phyloP scores from a whole-genome alignment of 1,140 invertebrate species.

The Drosophila suzukii region DNA sequence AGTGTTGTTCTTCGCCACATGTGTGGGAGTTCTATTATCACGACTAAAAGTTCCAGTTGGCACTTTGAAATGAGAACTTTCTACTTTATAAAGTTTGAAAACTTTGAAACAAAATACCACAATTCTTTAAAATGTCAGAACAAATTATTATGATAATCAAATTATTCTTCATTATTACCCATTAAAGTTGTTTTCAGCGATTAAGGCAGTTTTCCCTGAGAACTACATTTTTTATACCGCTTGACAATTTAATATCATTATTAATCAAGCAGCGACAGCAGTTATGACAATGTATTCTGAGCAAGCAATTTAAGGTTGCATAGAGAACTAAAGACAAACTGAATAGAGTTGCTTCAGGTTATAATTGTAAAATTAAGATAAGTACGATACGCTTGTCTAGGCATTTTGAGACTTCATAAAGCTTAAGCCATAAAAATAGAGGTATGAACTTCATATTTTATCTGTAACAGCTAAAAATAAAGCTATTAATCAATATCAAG shows the following conservation, averaged over 20 bases:
- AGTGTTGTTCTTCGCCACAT: not conserved
- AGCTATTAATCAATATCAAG: no score
- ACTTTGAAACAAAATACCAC: no score
- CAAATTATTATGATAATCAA: slow-evolving; percentile 2
- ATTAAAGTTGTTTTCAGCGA: slow-evolving; percentile 9
- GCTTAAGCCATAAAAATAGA: not conserved
- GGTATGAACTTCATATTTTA: not conserved
- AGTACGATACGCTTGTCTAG: not conserved
- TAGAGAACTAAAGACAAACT: not conserved
- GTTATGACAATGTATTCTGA: slow-evolving; percentile 11
- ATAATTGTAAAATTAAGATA: not conserved
- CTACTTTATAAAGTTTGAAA: not conserved
- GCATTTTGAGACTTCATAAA: not conserved
- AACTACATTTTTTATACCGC: slow-evolving; percentile 10
- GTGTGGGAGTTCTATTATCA: slow-evolving; percentile 2
- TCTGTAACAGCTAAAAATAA: no score
- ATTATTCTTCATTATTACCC: slow-evolving; percentile 8
- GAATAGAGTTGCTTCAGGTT: not conserved
- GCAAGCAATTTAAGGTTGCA: slow-evolving; percentile 5
- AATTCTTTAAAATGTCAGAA: not conserved
- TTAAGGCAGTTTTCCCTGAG: slow-evolving; percentile 27
- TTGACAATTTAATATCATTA: slow-evolving; percentile 36
- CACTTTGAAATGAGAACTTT: not conserved
- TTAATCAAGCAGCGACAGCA: slow-evolving; percentile 23
- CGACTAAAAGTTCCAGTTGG: not conserved